Base-by-base conservation (phyloP, 2,113 vertebrate species). In the Eleginops maclovinus region DNA sequence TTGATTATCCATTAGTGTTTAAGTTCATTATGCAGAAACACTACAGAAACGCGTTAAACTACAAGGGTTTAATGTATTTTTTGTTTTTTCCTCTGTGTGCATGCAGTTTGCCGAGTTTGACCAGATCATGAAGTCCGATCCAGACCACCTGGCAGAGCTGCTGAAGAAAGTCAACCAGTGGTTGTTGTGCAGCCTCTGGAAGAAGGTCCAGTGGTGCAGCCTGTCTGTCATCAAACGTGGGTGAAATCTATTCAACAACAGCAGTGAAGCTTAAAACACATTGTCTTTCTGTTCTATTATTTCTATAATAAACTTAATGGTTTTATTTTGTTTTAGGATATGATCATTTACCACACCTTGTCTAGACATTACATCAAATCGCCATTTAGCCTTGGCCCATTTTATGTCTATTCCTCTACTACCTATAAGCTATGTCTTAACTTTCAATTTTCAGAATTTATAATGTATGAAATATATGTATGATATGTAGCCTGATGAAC, bases 91-190 rank as follows among this genome's bases (percentile, higher is more conserved):
- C 50, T 62, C 5, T 68, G 4, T 72, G 28, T 65, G n/a, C 47
- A 10, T 51, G 40, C 24, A 99, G 98, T 99, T 99, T 95, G 96
- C 98, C 67, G 98, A 99, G 90, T 99, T 99, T 79, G 98, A 99
- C 93, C 98, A 99, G 93, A 99, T 99, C 87, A 99, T 99, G 98
- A 99, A 97, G 93, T 99, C 98, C 14, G 98, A 99, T 86, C 98
- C 98, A 0, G 98, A 98, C 68, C 97, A 99, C 85, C 95, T 99
- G 5, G 97, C 97, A 21, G 96, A 98, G 88, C 93, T 99, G 77
- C 94, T 99, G 76, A 95, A 96, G 79, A 95, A 96, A 84, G 98
- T 99, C 88, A 99, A 99, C 92, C 94, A 96, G 81, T 99, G 98
- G 98, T 93, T 99, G 59, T 76, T 98, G 87, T 96, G 96, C 92